Base-by-base conservation (phyloP, 2,113 vertebrate genomes). In the Odontophorus gujanensis region DNA sequence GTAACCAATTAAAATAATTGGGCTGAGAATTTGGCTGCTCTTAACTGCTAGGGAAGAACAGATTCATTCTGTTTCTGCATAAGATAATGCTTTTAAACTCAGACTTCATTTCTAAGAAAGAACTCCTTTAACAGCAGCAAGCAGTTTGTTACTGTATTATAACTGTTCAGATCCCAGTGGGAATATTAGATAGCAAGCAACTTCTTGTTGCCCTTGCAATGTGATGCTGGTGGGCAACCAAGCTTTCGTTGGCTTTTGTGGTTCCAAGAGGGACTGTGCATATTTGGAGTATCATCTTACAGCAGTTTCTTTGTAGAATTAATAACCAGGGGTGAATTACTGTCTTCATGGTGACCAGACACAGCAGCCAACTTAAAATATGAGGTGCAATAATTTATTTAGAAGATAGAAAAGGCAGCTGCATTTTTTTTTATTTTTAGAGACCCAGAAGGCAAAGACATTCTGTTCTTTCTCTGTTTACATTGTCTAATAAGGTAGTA, bases 191-290 rank as follows among this genome's bases (percentile, higher is more conserved):
- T 77, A n/a, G 16, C 66, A 78, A 18, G 43, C 73, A 82, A 45
- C 51, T 85, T 59, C 69, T 90, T 76, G 38, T 79, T 92, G 86
- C 76, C 82, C 90, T 25, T 90, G 45, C 63, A 87, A 1, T 30
- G 53, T 63, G 62, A 73, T 53, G 21, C 75, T 86, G 66, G 45
- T 87, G 50, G 90, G 8, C 85, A 91, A 28, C 42, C 26, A 83
- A 40, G 19, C 67, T 89, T 65, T 79, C 55, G 0, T 12, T 61
- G 69, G 28, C 48, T 58, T 95, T 82, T 90, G 42, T 73, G 67
- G 9, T 85, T 53, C 55, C 63, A 59, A 8, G 76, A 59, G 50
- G 9, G 26, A 42, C 85, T 83, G 3, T 58, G 26, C 9, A 2
- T 65, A 30, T 81, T 94, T 68, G 42, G 25, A 75, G 25, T 83